Percentiles rank a stretch among this genome's conserved stretches.
These are phyloP conservation scores for Kryptopterus vitreolus DNA, from an alignment of 2,797 vertebrate species.

Conservation along the genomic window DNA sequence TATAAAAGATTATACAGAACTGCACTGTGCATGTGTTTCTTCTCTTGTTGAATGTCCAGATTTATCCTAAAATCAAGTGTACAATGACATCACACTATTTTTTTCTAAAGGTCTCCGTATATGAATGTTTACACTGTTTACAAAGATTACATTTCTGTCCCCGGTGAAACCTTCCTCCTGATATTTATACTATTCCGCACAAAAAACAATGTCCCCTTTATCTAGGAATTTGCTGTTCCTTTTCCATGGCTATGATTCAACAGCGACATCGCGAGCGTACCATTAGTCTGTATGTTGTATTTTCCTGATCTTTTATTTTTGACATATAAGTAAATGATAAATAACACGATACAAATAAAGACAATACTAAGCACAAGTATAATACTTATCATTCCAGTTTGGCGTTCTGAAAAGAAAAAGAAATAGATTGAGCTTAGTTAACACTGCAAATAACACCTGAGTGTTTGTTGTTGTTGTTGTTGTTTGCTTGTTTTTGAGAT, in stretches of 20 bases:
- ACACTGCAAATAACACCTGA: not conserved
- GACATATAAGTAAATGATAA: fast-evolving
- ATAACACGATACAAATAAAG: fast-evolving
- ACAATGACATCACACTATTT: not conserved
- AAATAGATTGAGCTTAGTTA: slow-evolving; percentile 13
- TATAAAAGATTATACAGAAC: not conserved
- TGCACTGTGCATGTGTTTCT: not conserved
- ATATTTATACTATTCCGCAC: not conserved
- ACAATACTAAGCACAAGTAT: fast-evolving
- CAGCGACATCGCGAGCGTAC: slow-evolving; percentile 19
- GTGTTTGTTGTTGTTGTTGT: too few relatives aligned
- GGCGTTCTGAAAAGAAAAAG: slow-evolving; percentile 53
- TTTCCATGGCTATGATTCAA: not conserved
- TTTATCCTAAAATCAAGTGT: not conserved
- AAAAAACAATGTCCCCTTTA: not conserved
- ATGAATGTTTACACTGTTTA: too few relatives aligned
- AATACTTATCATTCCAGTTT: fast-evolving
- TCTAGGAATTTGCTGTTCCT: not conserved
- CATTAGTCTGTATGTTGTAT: slow-evolving; percentile 30
- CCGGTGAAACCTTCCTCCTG: too few relatives aligned
- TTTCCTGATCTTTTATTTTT: slow-evolving; percentile 39
- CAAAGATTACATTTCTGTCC: too few relatives aligned
- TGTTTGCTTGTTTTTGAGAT: not conserved
- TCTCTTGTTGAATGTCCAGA: not conserved
- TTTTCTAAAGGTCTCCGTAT: too few relatives aligned